Base-by-base conservation (phyloP, 2,113 vertebrate species). In the Zosterops pallidus region DNA sequence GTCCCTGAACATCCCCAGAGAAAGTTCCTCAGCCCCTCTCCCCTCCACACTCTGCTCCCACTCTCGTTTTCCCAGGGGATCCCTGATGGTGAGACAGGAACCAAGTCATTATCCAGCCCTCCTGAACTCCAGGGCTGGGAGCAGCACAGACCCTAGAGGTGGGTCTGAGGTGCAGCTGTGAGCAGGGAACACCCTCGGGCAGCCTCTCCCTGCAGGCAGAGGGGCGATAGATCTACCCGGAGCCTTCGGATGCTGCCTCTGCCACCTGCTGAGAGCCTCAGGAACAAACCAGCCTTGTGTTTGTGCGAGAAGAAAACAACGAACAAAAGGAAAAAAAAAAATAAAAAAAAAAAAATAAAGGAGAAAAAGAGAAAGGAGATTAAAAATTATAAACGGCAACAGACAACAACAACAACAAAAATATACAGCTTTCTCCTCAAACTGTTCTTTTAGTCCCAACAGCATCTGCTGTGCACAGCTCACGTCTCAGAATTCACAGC, bases 401-500 rank as follows among this genome's bases (percentile, higher is more conserved):
- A 77, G 91, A 86, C 44, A 93, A 74, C 94, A 91, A n/a, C 88
- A 79, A 42, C 90, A 93, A 63, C 62, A 88, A 76, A 75, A 95
- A 87, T 69, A 89, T 24, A 42, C 89, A 56, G 94, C 80, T 82
- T 59, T 79, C 92, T 57, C 86, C 92, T 94, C 95, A 72, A 86
- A 72, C 42, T 70, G 81, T 23, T 89, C 79, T 47, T 95, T 92
- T 47, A n/a, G 68, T 83, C 86, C 86, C 84, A 18, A 50, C 86
- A 94, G 89, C 59, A 52, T 79, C n/a, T 41, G 62, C 92, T 60
- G 70, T 23, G 47, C 81, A 59, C 86, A 90, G 72, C 86, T 80
- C 20, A 5, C 39, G 7, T 64, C 94, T 97, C 87, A 56, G 83
- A 90, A 96, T 79, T 89, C 90, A 37, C 92, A 65, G 97, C 96